Base-by-base conservation (phyloP, 2,797 vertebrate genomes). In the Spinus pinus region DNA sequence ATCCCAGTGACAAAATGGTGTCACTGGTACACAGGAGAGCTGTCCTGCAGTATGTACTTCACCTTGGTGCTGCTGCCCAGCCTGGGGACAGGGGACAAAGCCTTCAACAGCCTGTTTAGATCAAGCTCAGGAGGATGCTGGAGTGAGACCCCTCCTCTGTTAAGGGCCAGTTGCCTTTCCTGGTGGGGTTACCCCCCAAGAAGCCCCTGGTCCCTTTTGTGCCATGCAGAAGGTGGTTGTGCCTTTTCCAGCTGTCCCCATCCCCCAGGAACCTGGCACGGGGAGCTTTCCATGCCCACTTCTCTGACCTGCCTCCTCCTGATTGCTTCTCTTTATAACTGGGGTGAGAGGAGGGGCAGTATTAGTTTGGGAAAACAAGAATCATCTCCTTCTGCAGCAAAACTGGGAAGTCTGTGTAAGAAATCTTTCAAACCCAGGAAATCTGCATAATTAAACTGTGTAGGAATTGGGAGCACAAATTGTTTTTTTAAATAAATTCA, bases 1-100 rank as follows among this genome's bases (percentile, higher is more conserved):
- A 41, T 94, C 79, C 91, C 81, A 66, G 69, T 93, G 91, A 95
- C 94, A 96, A 96, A 96, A 94, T 92, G 83, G 92, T 96, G 93
- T 91, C 94, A 95, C 33, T 64, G 72, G 80, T 80, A 92, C 83
- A 56, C 90, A 77, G 53, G 86, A 96, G 90, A 93, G 67, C 67
- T 71, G 64, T 70, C 75, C 57, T 5, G 5, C 3, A 1, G 27
- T 1, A 1, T 15, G 22, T 4, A 31, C 66, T 11, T 20, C 77
- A 33, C 3, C 0, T 12, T 10, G 33, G 25, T 73, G 53, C 81
- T 67, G 35, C 4, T n/a, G 66, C 56, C 56, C 57, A 27, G 44
- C 80, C 27, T 56, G 53, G 87, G 53, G 58, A 12, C 20, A 3
- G 0, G 33, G 33, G 30, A 41, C 58, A 49, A 14, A 88, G 20